A percentile compares a stretch with the other conserved stretches of the same genome.
These are phyloP conservation scores for Glyptemys insculpta DNA, from an alignment of 2,797 vertebrate genomes.

Conservation along the genomic window DNA sequence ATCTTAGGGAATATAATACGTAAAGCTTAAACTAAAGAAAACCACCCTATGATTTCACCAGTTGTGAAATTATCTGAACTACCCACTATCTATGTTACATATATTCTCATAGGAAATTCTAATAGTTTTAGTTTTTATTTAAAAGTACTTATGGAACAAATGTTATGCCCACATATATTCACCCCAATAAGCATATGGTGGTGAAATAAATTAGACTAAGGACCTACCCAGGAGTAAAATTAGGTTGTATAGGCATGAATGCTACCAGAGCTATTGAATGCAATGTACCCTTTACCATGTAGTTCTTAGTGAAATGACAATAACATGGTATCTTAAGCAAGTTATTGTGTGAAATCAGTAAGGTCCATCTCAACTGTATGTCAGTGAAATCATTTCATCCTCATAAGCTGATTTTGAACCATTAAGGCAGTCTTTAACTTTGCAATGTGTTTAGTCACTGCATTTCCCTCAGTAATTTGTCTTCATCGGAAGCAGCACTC, in stretches of 20 bases:
- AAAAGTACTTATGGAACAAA: slow-evolving; percentile 39
- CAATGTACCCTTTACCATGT: slow-evolving; percentile 3
- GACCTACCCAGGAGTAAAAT: slow-evolving; percentile 61
- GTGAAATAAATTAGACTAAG: slow-evolving; percentile 58
- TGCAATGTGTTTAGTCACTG: not conserved
- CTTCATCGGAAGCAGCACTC: slow-evolving; percentile 49
- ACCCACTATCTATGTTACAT: not conserved
- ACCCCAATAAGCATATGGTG: slow-evolving; percentile 32
- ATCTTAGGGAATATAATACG: not conserved
- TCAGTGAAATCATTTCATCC: slow-evolving; percentile 17
- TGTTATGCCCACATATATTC: slow-evolving; percentile 26
- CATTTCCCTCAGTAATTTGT: slow-evolving; percentile 39
- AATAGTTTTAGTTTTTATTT: slow-evolving; percentile 24
- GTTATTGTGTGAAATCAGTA: not conserved
- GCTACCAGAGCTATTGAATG: slow-evolving; percentile 25
- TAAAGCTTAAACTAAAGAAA: not conserved
- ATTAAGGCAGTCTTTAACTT: slow-evolving; percentile 30
- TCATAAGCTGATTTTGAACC: slow-evolving; percentile 31
- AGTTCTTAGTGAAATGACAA: not conserved
- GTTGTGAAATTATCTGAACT: slow-evolving; percentile 52
- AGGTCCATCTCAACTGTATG: not conserved
- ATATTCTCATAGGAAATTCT: slow-evolving; percentile 17
- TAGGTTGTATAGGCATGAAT: slow-evolving; percentile 34
- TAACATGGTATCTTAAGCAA: slow-evolving; percentile 38
- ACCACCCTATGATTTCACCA: slow-evolving; percentile 6